These are phyloP conservation scores for Xestia rhomboidea DNA, from an alignment of 2,888 invertebrate genomes.

Conservation along the genomic window DNA sequence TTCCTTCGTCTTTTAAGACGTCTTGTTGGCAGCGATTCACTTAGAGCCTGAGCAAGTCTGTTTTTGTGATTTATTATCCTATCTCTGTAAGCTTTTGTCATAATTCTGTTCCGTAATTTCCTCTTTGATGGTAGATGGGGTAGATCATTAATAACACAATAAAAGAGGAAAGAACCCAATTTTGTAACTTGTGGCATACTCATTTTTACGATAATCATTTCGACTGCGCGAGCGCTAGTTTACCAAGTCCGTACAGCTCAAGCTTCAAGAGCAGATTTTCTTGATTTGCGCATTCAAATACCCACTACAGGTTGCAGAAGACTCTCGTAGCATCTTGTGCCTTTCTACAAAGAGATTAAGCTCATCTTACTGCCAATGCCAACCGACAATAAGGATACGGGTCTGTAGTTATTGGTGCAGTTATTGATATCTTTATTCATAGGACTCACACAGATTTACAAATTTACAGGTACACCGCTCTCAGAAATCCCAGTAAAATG, in stretches of 20 bases:
- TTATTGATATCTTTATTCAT: neutral
- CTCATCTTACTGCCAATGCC: neutral
- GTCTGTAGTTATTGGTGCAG: neutral
- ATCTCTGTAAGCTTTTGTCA: no score
- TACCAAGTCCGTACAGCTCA: no score
- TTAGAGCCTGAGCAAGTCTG: no score
- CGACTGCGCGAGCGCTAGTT: neutral
- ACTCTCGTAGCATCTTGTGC: neutral
- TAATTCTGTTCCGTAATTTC: no score
- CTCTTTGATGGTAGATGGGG: no score
- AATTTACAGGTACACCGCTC: conserved; percentile 58
- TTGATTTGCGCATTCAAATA: no score
- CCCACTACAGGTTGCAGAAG: no score
- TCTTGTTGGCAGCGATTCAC: no score
- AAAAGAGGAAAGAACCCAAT: neutral
- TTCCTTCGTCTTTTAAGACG: no score
- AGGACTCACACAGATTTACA: neutral
- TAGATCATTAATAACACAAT: neutral
- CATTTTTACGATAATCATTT: neutral
- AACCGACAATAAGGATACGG: neutral
- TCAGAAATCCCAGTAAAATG: conserved; percentile 48
- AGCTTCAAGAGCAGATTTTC: no score
- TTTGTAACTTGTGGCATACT: neutral
- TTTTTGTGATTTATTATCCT: no score
- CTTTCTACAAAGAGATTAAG: neutral